phyloP scores from a whole-genome alignment of 2,888 invertebrate genomes.

The Pherbina coryleti region DNA sequence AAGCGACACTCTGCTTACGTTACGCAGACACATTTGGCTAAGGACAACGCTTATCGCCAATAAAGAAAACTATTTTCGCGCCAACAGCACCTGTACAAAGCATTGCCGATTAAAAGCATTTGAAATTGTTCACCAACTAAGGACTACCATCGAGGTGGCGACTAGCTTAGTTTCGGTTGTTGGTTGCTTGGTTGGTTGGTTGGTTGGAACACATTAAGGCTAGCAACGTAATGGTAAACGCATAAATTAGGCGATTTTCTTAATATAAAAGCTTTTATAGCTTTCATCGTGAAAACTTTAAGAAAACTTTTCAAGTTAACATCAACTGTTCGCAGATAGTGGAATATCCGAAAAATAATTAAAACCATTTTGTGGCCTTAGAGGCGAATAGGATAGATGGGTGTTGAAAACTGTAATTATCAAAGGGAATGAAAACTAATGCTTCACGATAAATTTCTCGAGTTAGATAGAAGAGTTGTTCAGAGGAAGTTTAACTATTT shows the following conservation, averaged over 20 bases:
- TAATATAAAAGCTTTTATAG: slow-evolving; percentile 20
- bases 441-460: no score
- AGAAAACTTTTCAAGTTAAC: slow-evolving; percentile 24
- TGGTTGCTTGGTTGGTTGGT: background rate
- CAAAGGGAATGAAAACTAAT: background rate
- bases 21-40: background rate
- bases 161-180: background rate
- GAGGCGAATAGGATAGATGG: no score
- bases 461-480: no score
- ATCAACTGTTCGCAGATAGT: background rate
- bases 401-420: background rate
- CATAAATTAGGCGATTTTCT: slow-evolving; percentile 31
- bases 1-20: background rate
- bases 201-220: background rate
- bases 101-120: background rate
- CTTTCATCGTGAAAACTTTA: slow-evolving; percentile 8
- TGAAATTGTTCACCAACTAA: background rate
- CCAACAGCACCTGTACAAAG: slow-evolving; percentile 11
- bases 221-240: background rate
- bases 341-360: background rate
- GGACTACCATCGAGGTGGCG: background rate
- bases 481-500: no score
- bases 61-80: slow-evolving; percentile 24
- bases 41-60: slow-evolving; percentile 17
- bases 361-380: background rate